Conservation (phyloP, 2,888 invertebrate species). For the Tuta absoluta region DNA sequence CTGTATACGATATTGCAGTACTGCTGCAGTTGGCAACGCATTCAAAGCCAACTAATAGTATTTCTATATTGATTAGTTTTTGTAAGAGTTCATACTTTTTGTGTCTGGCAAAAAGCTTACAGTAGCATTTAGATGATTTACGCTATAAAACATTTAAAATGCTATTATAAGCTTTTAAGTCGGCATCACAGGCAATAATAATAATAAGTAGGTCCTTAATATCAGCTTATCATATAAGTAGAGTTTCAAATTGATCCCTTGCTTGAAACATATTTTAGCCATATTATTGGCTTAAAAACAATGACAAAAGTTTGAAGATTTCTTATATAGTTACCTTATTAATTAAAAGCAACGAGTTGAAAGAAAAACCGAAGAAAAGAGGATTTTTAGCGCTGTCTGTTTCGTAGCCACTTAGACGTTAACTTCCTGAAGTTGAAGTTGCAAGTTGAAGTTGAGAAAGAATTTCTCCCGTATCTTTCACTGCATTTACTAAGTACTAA, state of each 20-base stretch:
- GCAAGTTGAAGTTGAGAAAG: neutral
- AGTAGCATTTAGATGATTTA: no score
- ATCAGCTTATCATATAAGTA: neutral
- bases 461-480: neutral
- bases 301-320: neutral
- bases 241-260: neutral
- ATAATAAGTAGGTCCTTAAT: no score
- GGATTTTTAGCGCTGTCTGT: conserved; percentile 16
- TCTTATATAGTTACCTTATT: neutral
- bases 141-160: no score
- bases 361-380: conserved; percentile 3
- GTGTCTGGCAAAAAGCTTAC: neutral
- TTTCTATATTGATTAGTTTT: neutral
- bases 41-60: neutral
- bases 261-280: neutral
- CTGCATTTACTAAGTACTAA: neutral
- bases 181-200: no score
- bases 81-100: neutral
- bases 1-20: conserved; percentile 63
- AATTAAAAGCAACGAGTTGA: neutral
- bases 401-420: conserved; percentile 20
- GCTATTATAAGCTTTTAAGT: no score
- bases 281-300: no score
- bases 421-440: conserved; percentile 10
- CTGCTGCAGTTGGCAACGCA: conserved; percentile 16